Base-by-base conservation (phyloP, 2,888 invertebrate genomes). In the Diarsia brunnea region DNA sequence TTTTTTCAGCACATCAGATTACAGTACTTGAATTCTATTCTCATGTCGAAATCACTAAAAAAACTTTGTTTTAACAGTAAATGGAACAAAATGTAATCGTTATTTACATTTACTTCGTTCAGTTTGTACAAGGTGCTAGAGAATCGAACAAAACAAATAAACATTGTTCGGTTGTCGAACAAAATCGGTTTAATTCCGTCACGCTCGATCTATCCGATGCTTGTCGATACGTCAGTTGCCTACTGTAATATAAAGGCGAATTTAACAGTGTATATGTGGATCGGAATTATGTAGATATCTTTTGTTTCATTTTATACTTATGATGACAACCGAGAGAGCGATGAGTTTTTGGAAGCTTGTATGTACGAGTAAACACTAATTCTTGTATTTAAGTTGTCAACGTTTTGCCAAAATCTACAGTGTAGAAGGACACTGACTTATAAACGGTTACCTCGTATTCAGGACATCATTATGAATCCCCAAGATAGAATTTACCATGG, bases 181-280 rank as follows among this genome's bases (percentile, higher is more conserved):
- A 70, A 78, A 71, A 71, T 65, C 58, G 24, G 55, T 51, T 65
- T 55, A 60, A 73, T 73, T 79, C 60, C 51, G 51, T 67, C 38
- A 68, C 60, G 51, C 67, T 38, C 70, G 51, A 53, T 71, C 21
- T 45, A 67, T 74, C 53, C 31, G 45, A 72, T 65, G 64, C 69
- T 49, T 81, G 80, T 85, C 78, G 47, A 75, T 78, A 81, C 64
- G 75, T 84, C 84, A 75, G 73, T 43, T 61, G 65, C 65, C 65
- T 69, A 31, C 58, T 64, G 67, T 75, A 61, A 72, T 70, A 51
- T 71, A 63, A 51, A 53, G 51, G 43, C 24, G 49, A 72, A 80
- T 81, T 83, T 64, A 77, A 75, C 61, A 55, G 19, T 58, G 38
- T 63, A 61, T 21, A 43, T 61, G 49, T 68, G 45, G 12, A 70